Evolutionary conservation across 2,797 vertebrate genomes (phyloP), one percentile per base, ranked within the genome.

Genomic region (Lagorchestes hirsutus): DNA sequence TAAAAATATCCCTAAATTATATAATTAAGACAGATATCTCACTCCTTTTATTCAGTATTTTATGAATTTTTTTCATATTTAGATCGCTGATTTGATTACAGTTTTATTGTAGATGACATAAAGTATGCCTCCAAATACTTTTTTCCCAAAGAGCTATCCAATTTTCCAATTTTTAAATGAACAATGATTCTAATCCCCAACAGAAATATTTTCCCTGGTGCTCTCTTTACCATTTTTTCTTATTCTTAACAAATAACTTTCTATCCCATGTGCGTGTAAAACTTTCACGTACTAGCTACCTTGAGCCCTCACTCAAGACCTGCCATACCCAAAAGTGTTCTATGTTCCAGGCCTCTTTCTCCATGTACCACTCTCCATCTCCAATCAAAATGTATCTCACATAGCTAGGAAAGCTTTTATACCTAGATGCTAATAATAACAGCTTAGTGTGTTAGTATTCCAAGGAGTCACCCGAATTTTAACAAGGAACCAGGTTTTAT

Each of bases 361-460:
- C 58, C 54, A 29, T n/a, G 54, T 16, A 59, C 54, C 90, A 5
- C 12, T 91, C 90, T 91, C 46, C 55, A 93, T 90, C 34, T 55
- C 54, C 54, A 95, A 29, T 95, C 31, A 95, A 95, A 95, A 93
- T 93, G 13, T 96, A 46, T 92, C 54, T 94, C 93, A 95, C 93
- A 91, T 4, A 95, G 90, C 22, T 34, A 95, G 67, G 90, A 90
- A 29, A 91, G 91, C 74, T 46, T 46, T 94, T 95, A 92, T 46
- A 87, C 3, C 91, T 82, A 92, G 62, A 55, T 96, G 34, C 92
- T 96, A 94, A 91, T 95, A 93, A 96, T 34, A 94, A n/a, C 28
- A 74, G 74, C 28, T 95, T 95, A 90, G 9, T 52, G 8, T 52
- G 93, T 57, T 27, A 94, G 46, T 92, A 93, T 55, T 95, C 34